Evolutionary conservation across 2,888 invertebrate species (phyloP).

Genomic region (Cordilura impudica): DNA sequence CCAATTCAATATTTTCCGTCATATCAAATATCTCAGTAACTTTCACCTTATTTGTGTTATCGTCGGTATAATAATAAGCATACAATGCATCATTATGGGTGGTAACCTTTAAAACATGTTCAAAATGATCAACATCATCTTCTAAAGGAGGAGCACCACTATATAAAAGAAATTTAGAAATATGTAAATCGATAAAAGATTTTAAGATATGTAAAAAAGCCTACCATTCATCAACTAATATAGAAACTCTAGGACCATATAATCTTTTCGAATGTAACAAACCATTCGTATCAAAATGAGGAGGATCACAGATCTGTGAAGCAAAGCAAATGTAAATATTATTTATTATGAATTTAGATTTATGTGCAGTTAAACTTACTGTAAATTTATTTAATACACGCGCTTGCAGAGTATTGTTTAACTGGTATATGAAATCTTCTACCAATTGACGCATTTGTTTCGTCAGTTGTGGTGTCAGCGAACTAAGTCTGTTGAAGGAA

Average conservation of each 20-base stretch:
- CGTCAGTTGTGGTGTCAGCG: slow-evolving; percentile 74
- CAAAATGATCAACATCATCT: slow-evolving; percentile 82
- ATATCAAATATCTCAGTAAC: slow-evolving; percentile 94
- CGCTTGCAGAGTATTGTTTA: slow-evolving; percentile 77
- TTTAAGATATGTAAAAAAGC: slow-evolving; percentile 34
- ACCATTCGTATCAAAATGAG: slow-evolving; percentile 76
- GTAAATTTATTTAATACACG: slow-evolving; percentile 74
- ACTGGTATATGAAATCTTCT: slow-evolving; percentile 81
- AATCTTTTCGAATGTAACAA: slow-evolving; percentile 73
- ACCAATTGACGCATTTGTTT: slow-evolving; percentile 79
- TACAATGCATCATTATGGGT: slow-evolving; percentile 91
- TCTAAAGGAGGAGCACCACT: slow-evolving; percentile 75
- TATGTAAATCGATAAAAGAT: not conserved
- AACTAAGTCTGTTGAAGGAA: slow-evolving; percentile 70
- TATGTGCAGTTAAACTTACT: slow-evolving; percentile 63
- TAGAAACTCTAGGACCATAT: slow-evolving; percentile 75
- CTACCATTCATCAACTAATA: slow-evolving; percentile 76
- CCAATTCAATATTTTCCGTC: slow-evolving; percentile 85
- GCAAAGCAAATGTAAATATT: slow-evolving; percentile 23
- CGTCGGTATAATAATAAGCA: slow-evolving; percentile 94
- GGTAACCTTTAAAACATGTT: slow-evolving; percentile 86
- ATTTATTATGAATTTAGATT: not conserved
- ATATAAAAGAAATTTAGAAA: not conserved
- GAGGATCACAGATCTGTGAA: slow-evolving; percentile 72
- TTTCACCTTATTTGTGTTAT: slow-evolving; percentile 88